Base-by-base conservation (phyloP, 2,797 vertebrate genomes). In the Agapornis canus region DNA sequence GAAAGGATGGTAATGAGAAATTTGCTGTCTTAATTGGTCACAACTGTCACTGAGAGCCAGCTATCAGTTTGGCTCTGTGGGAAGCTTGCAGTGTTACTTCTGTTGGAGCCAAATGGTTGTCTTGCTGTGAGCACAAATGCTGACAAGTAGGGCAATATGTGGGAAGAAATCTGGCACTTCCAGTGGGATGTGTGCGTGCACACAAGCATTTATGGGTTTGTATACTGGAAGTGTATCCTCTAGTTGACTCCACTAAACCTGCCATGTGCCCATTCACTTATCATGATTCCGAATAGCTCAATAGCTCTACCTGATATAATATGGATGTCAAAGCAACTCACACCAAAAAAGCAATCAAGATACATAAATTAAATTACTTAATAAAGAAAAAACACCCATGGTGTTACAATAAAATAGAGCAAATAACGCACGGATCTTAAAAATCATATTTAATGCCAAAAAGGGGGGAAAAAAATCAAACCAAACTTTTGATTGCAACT, bases 61-160 rank as follows among this genome's bases (percentile, higher is more conserved):
- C 6, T 57, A 48, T n/a, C 77, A 39, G 76, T 66, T 54, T 64
- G 84, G 80, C 85, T 80, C 54, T 20, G 52, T 70, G 80, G 93
- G 84, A 92, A 93, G 92, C 82, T 7, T 82, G 65, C 61, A n/a
- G 66, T 8, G 47, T 20, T 23, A 43, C 61, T 89, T 52, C 77
- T 82, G 43, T 3, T 26, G 15, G 65, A 91, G 84, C 85, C 93
- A 86, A 72, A 88, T 69, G 90, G 80, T 70, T 29, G 66, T 31
- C 90, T 82, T 90, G 95, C 94, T 91, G 94, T 35, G 77, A 95
- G 90, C 87, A 95, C 92, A 94, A 71, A 60, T 26, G 65, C 54
- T 90, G 68, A 78, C 42, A 27, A 76, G 49, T 3, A 76, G 71
- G 70, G 75, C 40, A 70, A 21, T 8, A 37, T 13, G 43, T 82